phyloP scores from a whole-genome alignment of 2,113 vertebrate genomes.

The Oriolus oriolus region DNA sequence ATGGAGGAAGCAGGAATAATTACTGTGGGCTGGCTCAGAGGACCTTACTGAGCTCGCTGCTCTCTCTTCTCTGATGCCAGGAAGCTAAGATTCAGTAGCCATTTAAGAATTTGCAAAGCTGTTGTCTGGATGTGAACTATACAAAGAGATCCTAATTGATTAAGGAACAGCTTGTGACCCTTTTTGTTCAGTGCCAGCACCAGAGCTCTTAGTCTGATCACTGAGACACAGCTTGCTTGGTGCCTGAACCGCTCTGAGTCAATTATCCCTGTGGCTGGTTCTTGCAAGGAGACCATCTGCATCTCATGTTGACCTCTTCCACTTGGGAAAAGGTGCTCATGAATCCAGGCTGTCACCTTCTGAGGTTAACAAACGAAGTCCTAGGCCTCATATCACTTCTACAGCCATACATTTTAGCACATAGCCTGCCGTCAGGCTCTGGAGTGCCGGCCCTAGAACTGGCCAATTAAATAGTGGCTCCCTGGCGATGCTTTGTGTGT shows the following conservation, averaged over 20 bases:
- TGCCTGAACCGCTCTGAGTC: neutral
- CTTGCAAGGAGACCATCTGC: neutral
- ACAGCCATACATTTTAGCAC: neutral
- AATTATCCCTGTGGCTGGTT: neutral
- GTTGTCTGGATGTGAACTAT: neutral
- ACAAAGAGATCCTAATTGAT: neutral
- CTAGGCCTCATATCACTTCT: neutral
- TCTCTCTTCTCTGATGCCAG: neutral
- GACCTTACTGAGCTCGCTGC: neutral
- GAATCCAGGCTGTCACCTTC: neutral
- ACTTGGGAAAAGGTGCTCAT: neutral
- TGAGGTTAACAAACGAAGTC: neutral
- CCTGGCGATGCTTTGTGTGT: neutral
- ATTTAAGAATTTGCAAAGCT: neutral
- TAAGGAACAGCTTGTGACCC: neutral
- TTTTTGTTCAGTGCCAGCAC: neutral
- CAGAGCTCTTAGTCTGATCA: neutral
- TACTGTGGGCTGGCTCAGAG: neutral
- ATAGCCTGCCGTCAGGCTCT: neutral
- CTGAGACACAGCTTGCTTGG: neutral
- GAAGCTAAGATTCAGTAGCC: neutral
- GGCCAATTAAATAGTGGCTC: neutral
- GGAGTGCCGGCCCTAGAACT: neutral
- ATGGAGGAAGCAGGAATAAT: neutral
- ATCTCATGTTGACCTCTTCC: neutral